phyloP scores from a whole-genome alignment of 1,140 invertebrate genomes.

The Philopotamus ludificatus region DNA sequence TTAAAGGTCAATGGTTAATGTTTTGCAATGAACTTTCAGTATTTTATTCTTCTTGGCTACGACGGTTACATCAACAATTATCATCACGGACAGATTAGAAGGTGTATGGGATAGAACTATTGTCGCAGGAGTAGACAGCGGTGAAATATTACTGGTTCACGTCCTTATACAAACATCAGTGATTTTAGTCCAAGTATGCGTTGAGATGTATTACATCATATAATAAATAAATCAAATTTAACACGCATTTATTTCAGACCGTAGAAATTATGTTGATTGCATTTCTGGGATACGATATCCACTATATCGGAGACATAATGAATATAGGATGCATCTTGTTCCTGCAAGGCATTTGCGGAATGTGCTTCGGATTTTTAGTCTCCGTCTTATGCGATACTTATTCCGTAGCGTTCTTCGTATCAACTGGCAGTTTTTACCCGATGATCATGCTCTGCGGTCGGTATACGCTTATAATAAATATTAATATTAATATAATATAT shows the following conservation, averaged over 20 bases:
- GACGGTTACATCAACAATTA: constrained; percentile 72
- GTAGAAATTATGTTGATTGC: constrained; percentile 50
- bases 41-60: constrained; percentile 79
- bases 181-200: constrained; percentile 71
- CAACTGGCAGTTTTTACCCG: constrained; percentile 85
- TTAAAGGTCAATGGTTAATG: too few species aligned
- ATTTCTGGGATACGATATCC: constrained; percentile 50
- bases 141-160: constrained; percentile 67
- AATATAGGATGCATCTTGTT: constrained; percentile 48
- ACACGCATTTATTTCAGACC: constrained; percentile 44
- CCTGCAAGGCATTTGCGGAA: constrained; percentile 55
- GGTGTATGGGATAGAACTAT: constrained; percentile 75
- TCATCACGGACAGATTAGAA: constrained; percentile 79
- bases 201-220: constrained; percentile 19
- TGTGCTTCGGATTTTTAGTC: constrained; percentile 70
- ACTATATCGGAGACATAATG: constrained; percentile 49
- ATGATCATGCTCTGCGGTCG: constrained; percentile 79
- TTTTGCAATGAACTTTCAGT: constrained; percentile 53
- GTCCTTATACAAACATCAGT: constrained; percentile 72
- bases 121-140: constrained; percentile 64
- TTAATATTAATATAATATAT: not conserved
- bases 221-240: not conserved
- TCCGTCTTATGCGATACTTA: constrained; percentile 77
- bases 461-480: constrained; percentile 5
- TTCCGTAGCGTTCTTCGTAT: constrained; percentile 76